These are phyloP conservation scores for Phymatocera aterrima DNA, from an alignment of 2,888 invertebrate genomes.

Conservation along the genomic window DNA sequence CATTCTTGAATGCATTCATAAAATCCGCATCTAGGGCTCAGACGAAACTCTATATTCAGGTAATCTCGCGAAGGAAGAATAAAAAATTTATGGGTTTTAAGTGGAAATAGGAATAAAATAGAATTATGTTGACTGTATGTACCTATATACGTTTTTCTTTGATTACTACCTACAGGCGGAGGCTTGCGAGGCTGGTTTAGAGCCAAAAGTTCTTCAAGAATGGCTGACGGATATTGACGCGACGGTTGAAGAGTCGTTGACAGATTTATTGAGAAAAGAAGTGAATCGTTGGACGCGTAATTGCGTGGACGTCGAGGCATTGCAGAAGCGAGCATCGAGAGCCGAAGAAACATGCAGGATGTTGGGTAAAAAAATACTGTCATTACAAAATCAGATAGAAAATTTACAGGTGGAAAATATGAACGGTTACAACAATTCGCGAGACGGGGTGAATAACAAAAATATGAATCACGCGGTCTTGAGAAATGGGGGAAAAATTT, in stretches of 20 bases:
- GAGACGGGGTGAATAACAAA: conserved; percentile 39
- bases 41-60: conserved; percentile 89
- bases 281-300: conserved; percentile 86
- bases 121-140: too few species aligned
- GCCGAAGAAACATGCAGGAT: conserved; percentile 77
- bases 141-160: conserved; percentile 11
- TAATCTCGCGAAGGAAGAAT: conserved; percentile 49
- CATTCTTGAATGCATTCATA: conserved; percentile 90
- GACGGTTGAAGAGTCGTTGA: conserved; percentile 65
- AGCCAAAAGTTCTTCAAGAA: conserved; percentile 69
- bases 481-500: not conserved
- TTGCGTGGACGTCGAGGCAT: conserved; percentile 87
- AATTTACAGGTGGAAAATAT: conserved; percentile 65
- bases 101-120: too few species aligned
- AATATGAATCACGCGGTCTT: not conserved
- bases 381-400: conserved; percentile 67
- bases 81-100: not conserved
- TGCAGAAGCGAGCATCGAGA: conserved; percentile 83
- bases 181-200: conserved; percentile 72
- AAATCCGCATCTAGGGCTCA: conserved; percentile 86
- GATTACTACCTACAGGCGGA: conserved; percentile 67
- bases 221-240: conserved; percentile 68
- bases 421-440: conserved; percentile 60
- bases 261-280: conserved; percentile 76
- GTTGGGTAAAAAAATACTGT: conserved; percentile 67